Percentiles rank a stretch among this genome's conserved stretches.
Conservation (phyloP, 2,888 invertebrate genomes). For the Stenodema calcarata region DNA sequence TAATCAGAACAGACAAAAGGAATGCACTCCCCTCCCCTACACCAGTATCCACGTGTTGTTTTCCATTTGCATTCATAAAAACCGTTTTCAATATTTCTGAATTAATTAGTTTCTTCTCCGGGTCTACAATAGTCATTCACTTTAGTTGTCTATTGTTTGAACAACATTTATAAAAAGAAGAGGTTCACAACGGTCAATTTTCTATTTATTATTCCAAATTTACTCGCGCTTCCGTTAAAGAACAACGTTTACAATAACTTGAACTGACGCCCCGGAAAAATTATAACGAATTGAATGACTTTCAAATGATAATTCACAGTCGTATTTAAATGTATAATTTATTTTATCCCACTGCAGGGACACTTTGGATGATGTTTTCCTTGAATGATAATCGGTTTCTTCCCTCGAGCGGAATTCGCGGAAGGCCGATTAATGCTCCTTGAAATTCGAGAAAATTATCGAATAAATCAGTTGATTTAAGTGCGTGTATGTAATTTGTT, state of each 20-base stretch:
- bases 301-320: not conserved
- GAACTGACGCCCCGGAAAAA: not conserved
- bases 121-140: constrained; percentile 27
- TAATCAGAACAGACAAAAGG: constrained; percentile 28
- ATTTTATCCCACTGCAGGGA: not conserved
- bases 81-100: constrained; percentile 41
- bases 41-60: not conserved
- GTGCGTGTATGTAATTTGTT: no score
- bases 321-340: not conserved
- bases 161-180: not conserved
- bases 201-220: not conserved
- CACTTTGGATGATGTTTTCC: not conserved
- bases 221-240: not conserved
- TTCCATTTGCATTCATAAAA: constrained; percentile 34
- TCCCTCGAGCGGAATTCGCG: not conserved
- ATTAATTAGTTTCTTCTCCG: constrained; percentile 23
- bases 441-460: no score
- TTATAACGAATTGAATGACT: not conserved
- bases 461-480: no score
- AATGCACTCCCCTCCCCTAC: not conserved
- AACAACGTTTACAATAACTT: not conserved
- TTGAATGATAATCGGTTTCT: not conserved
- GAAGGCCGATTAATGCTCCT: not conserved
- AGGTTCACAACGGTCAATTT: not conserved
- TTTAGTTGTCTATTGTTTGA: not conserved